Conservation (phyloP, 2,113 vertebrate genomes). For the Chroicocephalus ridibundus region DNA sequence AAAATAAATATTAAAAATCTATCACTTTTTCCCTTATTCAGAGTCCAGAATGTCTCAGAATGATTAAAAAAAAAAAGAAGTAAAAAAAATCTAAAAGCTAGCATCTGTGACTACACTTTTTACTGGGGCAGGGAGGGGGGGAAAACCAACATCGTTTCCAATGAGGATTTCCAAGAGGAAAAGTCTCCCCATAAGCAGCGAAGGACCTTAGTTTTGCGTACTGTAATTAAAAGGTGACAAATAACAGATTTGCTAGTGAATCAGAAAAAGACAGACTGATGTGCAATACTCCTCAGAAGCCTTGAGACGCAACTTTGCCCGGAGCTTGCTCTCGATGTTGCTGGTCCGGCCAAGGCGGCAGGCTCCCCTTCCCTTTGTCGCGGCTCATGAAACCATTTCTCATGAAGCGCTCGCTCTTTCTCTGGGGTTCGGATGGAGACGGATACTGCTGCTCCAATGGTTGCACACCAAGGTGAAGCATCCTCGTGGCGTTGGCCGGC, state of each 20-base stretch:
- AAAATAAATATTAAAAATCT: not conserved
- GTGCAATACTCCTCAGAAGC: not conserved
- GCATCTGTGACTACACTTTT: not conserved
- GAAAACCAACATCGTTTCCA: not conserved
- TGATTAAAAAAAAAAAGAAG: not conserved
- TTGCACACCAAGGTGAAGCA: not conserved
- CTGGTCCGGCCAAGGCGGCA: not conserved
- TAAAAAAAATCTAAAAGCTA: not conserved
- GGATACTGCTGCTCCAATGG: not conserved
- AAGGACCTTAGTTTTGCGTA: not conserved
- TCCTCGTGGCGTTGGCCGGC: fast-evolving
- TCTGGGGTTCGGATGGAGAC: not conserved
- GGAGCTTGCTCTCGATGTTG: not conserved
- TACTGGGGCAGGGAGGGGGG: too few relatives aligned
- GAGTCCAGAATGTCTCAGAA: not conserved
- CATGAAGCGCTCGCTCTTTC: not conserved
- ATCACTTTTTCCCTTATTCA: not conserved
- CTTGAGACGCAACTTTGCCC: not conserved
- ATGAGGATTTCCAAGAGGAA: not conserved
- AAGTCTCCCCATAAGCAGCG: not conserved
- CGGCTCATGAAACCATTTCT: not conserved
- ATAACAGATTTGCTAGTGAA: not conserved
- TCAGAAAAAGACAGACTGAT: not conserved
- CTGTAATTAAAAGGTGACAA: not conserved
- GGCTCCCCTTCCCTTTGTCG: fast-evolving